A percentile compares a stretch with the other conserved stretches of the same genome.
Evolutionary conservation across 2,888 invertebrate genomes (phyloP).

Genomic region (Cheilosia impressa): DNA sequence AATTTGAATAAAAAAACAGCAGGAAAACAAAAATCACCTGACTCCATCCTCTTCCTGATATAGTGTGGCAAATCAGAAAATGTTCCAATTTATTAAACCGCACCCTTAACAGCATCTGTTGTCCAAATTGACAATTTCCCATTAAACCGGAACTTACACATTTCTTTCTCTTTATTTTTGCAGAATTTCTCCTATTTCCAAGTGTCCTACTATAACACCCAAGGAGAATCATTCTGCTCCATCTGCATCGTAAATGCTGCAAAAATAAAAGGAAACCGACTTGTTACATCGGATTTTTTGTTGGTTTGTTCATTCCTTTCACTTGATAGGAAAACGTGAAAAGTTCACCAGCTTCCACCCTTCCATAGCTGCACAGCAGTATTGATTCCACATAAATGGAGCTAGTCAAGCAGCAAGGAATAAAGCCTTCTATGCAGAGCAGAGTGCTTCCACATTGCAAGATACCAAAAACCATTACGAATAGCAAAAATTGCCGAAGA

Average conservation of each 20-base stretch:
- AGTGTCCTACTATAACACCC: slow-evolving; percentile 20
- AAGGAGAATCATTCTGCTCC: slow-evolving; percentile 52
- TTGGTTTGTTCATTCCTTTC: slow-evolving; percentile 30
- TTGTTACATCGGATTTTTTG: slow-evolving; percentile 44
- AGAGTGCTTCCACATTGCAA: slow-evolving; percentile 30
- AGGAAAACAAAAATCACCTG: background rate
- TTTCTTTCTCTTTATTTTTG: slow-evolving; percentile 51
- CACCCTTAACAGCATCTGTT: slow-evolving; percentile 77
- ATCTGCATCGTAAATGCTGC: slow-evolving; percentile 41
- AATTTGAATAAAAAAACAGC: background rate
- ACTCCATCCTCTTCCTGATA: background rate
- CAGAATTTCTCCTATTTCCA: slow-evolving; percentile 25
- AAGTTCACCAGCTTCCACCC: background rate
- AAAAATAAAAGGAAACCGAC: slow-evolving; percentile 12
- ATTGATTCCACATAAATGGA: slow-evolving; percentile 54
- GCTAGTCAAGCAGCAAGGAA: slow-evolving; percentile 52
- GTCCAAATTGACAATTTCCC: slow-evolving; percentile 77
- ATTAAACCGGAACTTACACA: slow-evolving; percentile 66
- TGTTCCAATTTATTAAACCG: slow-evolving; percentile 75
- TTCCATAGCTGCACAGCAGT: background rate
- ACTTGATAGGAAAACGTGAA: slow-evolving; percentile 28
- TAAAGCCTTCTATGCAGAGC: slow-evolving; percentile 28
- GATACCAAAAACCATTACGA: slow-evolving; percentile 50
- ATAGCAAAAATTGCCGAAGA: slow-evolving; percentile 47
- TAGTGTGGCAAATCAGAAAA: slow-evolving; percentile 34